phyloP scores from a whole-genome alignment of 2,888 invertebrate species.

The Isoperla grammatica region DNA sequence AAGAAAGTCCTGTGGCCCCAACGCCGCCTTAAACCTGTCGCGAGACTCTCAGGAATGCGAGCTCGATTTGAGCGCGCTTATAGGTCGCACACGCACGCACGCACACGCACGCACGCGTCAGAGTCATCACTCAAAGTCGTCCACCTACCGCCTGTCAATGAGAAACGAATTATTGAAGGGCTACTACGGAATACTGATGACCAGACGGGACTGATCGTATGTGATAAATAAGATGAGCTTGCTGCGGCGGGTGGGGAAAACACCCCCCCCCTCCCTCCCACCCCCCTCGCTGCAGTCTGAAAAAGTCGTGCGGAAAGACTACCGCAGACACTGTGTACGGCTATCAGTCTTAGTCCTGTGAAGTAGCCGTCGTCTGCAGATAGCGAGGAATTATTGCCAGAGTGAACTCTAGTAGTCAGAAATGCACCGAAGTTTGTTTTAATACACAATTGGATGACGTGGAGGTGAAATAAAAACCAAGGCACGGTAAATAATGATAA shows the following conservation, averaged over 20 bases:
- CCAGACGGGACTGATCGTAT: too few relatives aligned
- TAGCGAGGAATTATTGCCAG: background rate
- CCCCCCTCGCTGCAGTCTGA: background rate
- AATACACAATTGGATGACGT: too few relatives aligned
- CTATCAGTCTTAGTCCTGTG: slow-evolving; percentile 7
- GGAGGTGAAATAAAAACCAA: too few relatives aligned
- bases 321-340: too few relatives aligned
- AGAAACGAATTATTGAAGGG: slow-evolving; percentile 7
- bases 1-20: too few relatives aligned
- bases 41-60: background rate
- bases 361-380: slow-evolving; percentile 10
- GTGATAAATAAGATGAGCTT: background rate
- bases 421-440: too few relatives aligned
- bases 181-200: slow-evolving; percentile 6
- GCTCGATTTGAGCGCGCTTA: slow-evolving; percentile 5
- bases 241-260: background rate
- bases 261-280: too few relatives aligned
- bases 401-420: too few relatives aligned
- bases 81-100: too few relatives aligned
- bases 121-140: slow-evolving; percentile 14
- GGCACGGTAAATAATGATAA: too few relatives aligned
- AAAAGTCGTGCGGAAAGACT: slow-evolving; percentile 2
- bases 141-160: slow-evolving; percentile 16
- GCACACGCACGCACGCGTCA: slow-evolving; percentile 2
- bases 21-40: too few relatives aligned